Base-by-base conservation (phyloP, 2,797 vertebrate species). In the Spizella passerina region DNA sequence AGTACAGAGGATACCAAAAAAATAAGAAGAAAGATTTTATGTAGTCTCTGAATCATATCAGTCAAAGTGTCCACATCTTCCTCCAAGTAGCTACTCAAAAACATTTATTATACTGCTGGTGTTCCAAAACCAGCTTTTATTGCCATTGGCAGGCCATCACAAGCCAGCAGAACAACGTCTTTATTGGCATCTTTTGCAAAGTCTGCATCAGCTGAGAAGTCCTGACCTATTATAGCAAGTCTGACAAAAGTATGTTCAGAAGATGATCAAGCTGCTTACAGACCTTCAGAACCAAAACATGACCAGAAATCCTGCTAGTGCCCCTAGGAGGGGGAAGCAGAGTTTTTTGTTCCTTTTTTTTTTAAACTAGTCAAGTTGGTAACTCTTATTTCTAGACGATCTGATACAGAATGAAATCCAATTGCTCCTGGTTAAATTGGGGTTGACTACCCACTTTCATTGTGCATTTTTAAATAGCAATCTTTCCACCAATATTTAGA, bases 281-380 rank as follows among this genome's bases (percentile, higher is more conserved):
- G 53, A 68, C 21, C 10, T 47, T 76, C 47, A 14, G 44, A 53
- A 60, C 0, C 49, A 43, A 64, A 86, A 29, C 8, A 12, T 2
- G 30, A 39, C 9, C 70, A 71, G 53, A 82, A 75, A 75, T 30
- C 8, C 36, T 36, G 6, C 5, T 16, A 39, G 27, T 44, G 36
- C 5, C 22, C 34, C 12, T 50, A 12, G 6, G 2, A 43, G 18
- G 0, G 4, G 10, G 19, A 10, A 46, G 9, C 2, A 44, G 22
- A 34, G 11, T 1, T 18, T 59, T 70, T 63, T 63, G 5, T 36
- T 85, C 0, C 0, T 14, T 27, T 55, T 12, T 18, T 41, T 34
- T 75, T 81, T 71, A 44, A 50, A 59, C 24, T 14, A 47, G 14
- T 15, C 19, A 69, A 8, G 32, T 3, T 43, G 23, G 52, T 36